A percentile compares a stretch with the other conserved stretches of the same genome.
phyloP scores from a whole-genome alignment of 37 sponge, comb jelly and placozoan species.

The Aphrocallistes beatrix region DNA sequence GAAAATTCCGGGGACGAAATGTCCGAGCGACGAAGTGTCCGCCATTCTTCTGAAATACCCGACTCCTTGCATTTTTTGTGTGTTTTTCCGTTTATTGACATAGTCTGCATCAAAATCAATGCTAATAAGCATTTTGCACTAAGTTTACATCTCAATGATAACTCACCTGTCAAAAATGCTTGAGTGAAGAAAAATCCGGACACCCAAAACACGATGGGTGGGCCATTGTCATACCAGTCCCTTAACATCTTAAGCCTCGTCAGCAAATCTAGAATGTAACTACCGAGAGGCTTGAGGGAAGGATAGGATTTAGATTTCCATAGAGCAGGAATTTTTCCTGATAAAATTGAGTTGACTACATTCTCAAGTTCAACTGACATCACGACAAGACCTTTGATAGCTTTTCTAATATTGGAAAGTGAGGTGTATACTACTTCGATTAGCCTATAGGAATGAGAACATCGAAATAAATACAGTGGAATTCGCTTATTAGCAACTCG shows the following conservation, averaged over 20 bases:
- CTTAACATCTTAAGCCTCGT: slow-evolving; percentile 78
- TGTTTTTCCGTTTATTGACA: no score
- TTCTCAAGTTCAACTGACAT: slow-evolving; percentile 97
- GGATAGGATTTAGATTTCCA: slow-evolving; percentile 99
- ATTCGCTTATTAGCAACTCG: no score
- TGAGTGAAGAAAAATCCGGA: slow-evolving; percentile 99
- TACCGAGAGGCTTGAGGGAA: slow-evolving; percentile 92
- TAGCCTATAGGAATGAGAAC: slow-evolving; percentile 28
- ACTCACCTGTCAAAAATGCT: slow-evolving; percentile 92
- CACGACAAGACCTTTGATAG: slow-evolving; percentile 98
- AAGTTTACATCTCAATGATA: neutral
- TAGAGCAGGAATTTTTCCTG: slow-evolving; percentile 91
- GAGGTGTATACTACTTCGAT: slow-evolving; percentile 53
- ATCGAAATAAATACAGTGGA: no score
- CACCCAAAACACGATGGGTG: slow-evolving; percentile 88
- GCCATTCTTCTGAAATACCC: no score
- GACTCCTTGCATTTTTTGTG: no score
- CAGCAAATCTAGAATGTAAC: slow-evolving; percentile 91
- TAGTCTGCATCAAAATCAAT: no score
- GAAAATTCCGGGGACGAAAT: no score
- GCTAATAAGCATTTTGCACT: neutral
- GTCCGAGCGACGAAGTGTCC: no score
- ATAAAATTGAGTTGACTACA: slow-evolving; percentile 74
- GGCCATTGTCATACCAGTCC: slow-evolving; percentile 96
- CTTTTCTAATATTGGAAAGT: slow-evolving; percentile 88